Evolutionary conservation across 2,797 vertebrate species (phyloP), one percentile per base, ranked within the genome.

Genomic region (Sebastes iracundus): DNA sequence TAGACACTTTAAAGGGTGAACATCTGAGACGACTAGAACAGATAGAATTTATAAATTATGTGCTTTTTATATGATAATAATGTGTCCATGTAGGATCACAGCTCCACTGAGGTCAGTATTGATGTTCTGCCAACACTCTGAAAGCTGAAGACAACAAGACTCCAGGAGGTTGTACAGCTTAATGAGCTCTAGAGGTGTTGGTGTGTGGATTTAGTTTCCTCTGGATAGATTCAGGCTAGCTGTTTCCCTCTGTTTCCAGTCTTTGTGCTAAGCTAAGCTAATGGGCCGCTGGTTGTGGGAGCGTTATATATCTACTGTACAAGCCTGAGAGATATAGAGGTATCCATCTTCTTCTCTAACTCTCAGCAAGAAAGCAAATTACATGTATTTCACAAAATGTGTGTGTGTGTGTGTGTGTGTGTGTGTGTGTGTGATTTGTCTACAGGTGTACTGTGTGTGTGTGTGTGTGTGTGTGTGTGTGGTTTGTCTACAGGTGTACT

Each of bases 401-500:
- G 33, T 35, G 12, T 35, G 33, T 35, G 33, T 12, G 33, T 35
- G 33, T 35, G 33, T 30, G 30, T 30, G 28, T 30, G 28, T 27
- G 27, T 27, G 27, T 25, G 25, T 32, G 30, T 32, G 30, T 30
- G 30, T 30, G 28, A 1, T 28, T 28, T 28, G 27, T 28, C 27
- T 28, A 28, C 27, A 6, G 5, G 27, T 28, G 27, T 28, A 28
- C 27, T 30, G 28, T 30, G 28, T 30, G 30, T 30, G 30, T 28
- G 28, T 28, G 28, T 30, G 30, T 32, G 28, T 30, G 30, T 28
- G 28, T 28, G 28, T 35, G 33, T 38, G 58, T 68, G 22, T 63
- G 70, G 28, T 77, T 70, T 49, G 33, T 63, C 46, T 23, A 32
- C 84, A 92, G 86, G 88, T 90, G 75, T 60, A 76, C 28, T 58